Evolutionary conservation across 2,113 vertebrate genomes (phyloP).

Genomic region (Myiozetetes cayanensis): DNA sequence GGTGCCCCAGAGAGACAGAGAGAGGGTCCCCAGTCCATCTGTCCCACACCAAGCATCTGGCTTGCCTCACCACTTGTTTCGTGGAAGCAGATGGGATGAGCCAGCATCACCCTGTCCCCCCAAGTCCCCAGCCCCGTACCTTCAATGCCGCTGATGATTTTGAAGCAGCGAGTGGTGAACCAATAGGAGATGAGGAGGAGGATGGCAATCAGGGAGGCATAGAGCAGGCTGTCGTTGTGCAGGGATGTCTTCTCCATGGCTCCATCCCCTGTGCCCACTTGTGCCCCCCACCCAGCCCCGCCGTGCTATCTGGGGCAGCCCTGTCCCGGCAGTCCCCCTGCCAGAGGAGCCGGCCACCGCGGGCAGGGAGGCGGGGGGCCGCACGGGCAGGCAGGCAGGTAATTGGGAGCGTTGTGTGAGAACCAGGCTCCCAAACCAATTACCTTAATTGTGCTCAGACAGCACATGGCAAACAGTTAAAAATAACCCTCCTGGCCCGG

Average conservation of each 20-base stretch:
- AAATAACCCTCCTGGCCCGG: constrained; percentile 63
- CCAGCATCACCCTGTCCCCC: neutral
- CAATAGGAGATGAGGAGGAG: constrained; percentile 74
- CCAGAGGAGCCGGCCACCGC: neutral
- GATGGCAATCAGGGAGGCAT: constrained; percentile 66
- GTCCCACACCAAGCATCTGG: neutral
- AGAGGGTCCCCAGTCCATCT: neutral
- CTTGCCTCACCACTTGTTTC: accelerated
- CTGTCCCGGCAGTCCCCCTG: neutral
- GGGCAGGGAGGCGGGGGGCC: constrained; percentile 34
- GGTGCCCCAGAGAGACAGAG: neutral
- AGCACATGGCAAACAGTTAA: constrained; percentile 68
- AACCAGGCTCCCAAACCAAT: constrained; percentile 72
- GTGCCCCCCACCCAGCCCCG: neutral
- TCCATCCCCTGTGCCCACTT: constrained; percentile 37
- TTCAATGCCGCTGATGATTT: constrained; percentile 70
- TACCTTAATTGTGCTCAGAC: constrained; percentile 68
- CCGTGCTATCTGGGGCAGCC: constrained; percentile 9
- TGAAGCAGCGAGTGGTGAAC: constrained; percentile 69
- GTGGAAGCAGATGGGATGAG: accelerated
- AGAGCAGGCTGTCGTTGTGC: constrained; percentile 72
- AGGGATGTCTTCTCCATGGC: constrained; percentile 70
- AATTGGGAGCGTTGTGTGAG: constrained; percentile 58
- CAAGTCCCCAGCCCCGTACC: constrained; percentile 7
- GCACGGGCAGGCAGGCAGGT: constrained; percentile 19